A percentile compares a stretch with the other conserved stretches of the same genome.
Conservation (phyloP, 2,113 vertebrate species). For the Setophaga kirtlandii region DNA sequence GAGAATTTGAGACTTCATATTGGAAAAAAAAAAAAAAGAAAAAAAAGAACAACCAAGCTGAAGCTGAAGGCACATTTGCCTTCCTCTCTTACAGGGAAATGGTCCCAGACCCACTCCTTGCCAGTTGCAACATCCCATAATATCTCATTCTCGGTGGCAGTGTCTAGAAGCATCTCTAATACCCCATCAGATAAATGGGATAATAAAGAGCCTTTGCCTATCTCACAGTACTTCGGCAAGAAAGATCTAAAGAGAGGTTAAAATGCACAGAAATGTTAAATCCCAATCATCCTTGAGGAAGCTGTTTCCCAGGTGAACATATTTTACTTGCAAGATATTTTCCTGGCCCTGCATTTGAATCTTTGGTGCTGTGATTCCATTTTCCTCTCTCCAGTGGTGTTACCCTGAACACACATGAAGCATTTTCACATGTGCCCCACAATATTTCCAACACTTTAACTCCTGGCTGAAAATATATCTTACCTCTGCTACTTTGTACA, state of each 20-base stretch:
- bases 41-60: too few species aligned
- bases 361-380: not conserved
- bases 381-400: not conserved
- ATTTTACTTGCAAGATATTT: not conserved
- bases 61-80: not conserved
- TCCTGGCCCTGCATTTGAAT: not conserved
- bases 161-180: not conserved
- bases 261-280: not conserved
- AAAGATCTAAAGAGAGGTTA: not conserved
- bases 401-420: not conserved
- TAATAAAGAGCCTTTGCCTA: not conserved
- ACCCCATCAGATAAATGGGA: not conserved
- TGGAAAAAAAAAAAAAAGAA: not conserved
- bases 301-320: not conserved
- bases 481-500: not conserved
- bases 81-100: not conserved
- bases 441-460: not conserved
- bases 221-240: not conserved
- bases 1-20: not conserved
- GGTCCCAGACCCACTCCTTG: not conserved
- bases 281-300: not conserved
- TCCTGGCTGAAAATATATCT: not conserved
- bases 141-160: fast-evolving
- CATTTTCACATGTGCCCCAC: fast-evolving
- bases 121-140: not conserved